A percentile compares a stretch with the other conserved stretches of the same genome.
phyloP scores from a whole-genome alignment of 2,888 invertebrate genomes.

The Imbricaverruca yamaguchii region DNA sequence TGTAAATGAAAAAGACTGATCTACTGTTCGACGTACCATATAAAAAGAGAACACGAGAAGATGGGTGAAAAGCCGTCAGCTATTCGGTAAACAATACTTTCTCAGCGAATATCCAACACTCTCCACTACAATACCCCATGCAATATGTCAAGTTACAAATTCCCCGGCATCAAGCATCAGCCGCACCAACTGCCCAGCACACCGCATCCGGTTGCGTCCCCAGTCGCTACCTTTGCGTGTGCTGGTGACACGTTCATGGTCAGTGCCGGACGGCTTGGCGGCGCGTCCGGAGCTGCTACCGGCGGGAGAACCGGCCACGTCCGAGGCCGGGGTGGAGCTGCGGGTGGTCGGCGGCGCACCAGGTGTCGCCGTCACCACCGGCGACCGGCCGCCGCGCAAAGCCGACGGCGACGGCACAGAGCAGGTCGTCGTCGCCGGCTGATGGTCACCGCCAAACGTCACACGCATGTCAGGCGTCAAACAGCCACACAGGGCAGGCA shows the following conservation, averaged over 20 bases:
- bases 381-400: conserved; percentile 66
- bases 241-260: conserved; percentile 71
- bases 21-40: too few species aligned
- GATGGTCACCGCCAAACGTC: conserved; percentile 53
- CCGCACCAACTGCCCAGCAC: too few species aligned
- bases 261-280: conserved; percentile 45
- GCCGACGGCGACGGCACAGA: conserved; percentile 74
- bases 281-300: conserved; percentile 66
- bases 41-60: too few species aligned
- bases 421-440: conserved; percentile 71
- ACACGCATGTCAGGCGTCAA: too few species aligned
- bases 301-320: conserved; percentile 77
- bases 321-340: conserved; percentile 82
- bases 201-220: too few species aligned
- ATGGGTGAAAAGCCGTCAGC: too few species aligned
- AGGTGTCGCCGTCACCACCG: conserved; percentile 47
- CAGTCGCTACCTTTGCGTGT: conserved; percentile 64
- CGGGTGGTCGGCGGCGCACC: conserved; percentile 60
- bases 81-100: too few species aligned
- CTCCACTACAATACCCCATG: conserved; percentile 54
- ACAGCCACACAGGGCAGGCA: too few species aligned
- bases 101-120: not conserved
- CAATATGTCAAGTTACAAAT: too few species aligned
- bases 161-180: too few species aligned
- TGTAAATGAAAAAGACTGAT: too few species aligned